Percentiles rank a stretch among this genome's conserved stretches.
These are phyloP conservation scores for Didymodactylos carnosus DNA, from an alignment of 2,888 invertebrate genomes.

Conservation along the genomic window DNA sequence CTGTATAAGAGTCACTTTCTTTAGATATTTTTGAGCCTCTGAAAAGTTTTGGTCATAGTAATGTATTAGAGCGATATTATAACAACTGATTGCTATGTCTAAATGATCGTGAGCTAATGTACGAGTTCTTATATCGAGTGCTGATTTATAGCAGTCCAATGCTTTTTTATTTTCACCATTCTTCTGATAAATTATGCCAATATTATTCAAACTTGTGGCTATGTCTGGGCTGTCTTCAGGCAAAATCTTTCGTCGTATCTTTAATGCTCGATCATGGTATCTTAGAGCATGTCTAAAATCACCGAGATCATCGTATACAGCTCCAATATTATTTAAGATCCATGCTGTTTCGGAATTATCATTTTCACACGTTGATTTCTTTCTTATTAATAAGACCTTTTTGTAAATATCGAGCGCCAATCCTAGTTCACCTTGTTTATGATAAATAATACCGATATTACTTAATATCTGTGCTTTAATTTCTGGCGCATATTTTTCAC, in stretches of 20 bases:
- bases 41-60: background rate
- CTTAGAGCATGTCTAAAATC: background rate
- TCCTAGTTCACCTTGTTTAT: background rate
- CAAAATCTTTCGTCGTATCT: background rate
- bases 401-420: background rate
- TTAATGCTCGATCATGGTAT: background rate
- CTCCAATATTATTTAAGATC: background rate
- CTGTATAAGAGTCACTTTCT: no score
- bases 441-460: background rate
- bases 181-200: background rate
- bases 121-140: background rate
- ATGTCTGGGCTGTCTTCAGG: background rate
- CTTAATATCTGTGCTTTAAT: background rate
- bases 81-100: background rate
- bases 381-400: background rate
- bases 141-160: background rate
- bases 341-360: background rate
- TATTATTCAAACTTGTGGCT: background rate
- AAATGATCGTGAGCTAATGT: background rate
- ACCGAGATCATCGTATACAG: background rate
- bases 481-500: background rate
- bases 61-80: background rate
- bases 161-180: background rate
- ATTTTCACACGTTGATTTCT: background rate
- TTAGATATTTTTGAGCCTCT: background rate